Evolutionary conservation across 2,797 vertebrate species (phyloP), one percentile per base, ranked within the genome.

Genomic region (Rhyacichthys aspro): DNA sequence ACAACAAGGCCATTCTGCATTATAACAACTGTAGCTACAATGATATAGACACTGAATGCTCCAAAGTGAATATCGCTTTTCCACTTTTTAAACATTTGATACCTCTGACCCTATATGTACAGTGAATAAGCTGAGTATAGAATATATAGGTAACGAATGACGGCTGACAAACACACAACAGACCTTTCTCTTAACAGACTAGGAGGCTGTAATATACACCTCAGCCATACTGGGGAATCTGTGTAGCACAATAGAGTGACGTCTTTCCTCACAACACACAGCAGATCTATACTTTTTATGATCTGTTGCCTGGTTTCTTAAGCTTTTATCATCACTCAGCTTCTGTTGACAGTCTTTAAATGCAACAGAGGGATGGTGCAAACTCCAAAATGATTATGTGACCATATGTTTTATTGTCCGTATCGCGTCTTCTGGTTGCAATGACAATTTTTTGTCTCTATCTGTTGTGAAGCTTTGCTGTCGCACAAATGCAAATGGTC

Each of bases 311-410:
- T 28, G 9, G 14, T 48, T 33, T 16, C 28, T 8, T 46, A 32
- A 14, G n/a, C 46, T 48, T 15, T 48, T 16, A 28, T 48, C 33
- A 48, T 45, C 12, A 23, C 23, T 9, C 15, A 15, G 47, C 9
- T 16, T 49, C 45, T 47, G 23, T n/a, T n/a, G n/a, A 15, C 32
- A 15, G n/a, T 33, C 46, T 48, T 33, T 33, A 48, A 48, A 48
- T 48, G 33, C n/a, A 33, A 33, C 28, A 15, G 5, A 33, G 46
- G 12, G 28, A n/a, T n/a, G n/a, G n/a, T n/a, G n/a, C n/a, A n/a
- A n/a, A n/a, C n/a, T n/a, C 9, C 15, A 12, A 34, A 34, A 10
- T 34, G 11, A 34, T 34, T 14, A 49, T 16, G 12, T 49, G 10
- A 10, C 32, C 15, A 10, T 34, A 48, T 33, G n/a, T 48, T 34